phyloP scores from a whole-genome alignment of 2,888 invertebrate species.

The Heliothis peltigera region DNA sequence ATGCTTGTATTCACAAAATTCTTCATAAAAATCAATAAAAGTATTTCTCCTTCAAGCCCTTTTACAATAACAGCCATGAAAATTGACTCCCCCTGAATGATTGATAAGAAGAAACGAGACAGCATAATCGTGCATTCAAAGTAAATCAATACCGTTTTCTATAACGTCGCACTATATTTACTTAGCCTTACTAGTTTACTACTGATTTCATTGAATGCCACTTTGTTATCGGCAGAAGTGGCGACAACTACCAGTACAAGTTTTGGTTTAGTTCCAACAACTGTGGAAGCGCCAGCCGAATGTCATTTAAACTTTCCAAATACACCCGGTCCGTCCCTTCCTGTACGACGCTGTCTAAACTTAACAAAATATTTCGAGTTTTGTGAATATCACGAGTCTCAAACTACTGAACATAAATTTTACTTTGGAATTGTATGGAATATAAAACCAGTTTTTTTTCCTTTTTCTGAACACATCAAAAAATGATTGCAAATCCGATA shows the following conservation, averaged over 20 bases:
- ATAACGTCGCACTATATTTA: neutral
- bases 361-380: slow-evolving; percentile 31
- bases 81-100: slow-evolving; percentile 43
- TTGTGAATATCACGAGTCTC: slow-evolving; percentile 17
- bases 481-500: neutral
- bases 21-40: slow-evolving; percentile 31
- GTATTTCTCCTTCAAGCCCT: slow-evolving; percentile 12
- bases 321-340: slow-evolving; percentile 19
- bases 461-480: slow-evolving; percentile 4
- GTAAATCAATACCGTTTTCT: slow-evolving; percentile 52
- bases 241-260: slow-evolving; percentile 10
- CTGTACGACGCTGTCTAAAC: slow-evolving; percentile 18
- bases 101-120: slow-evolving; percentile 47
- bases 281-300: slow-evolving; percentile 25
- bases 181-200: neutral
- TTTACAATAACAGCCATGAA: slow-evolving; percentile 40
- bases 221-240: slow-evolving; percentile 17
- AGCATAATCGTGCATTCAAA: slow-evolving; percentile 36
- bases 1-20: neutral
- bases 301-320: slow-evolving; percentile 33
- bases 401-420: slow-evolving; percentile 11
- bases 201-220: slow-evolving; percentile 26
- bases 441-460: slow-evolving; percentile 2
- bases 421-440: slow-evolving; percentile 2
- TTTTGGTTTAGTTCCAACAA: slow-evolving; percentile 21